phyloP scores from a whole-genome alignment of 2,797 vertebrate species.

The Artibeus jamaicensis region DNA sequence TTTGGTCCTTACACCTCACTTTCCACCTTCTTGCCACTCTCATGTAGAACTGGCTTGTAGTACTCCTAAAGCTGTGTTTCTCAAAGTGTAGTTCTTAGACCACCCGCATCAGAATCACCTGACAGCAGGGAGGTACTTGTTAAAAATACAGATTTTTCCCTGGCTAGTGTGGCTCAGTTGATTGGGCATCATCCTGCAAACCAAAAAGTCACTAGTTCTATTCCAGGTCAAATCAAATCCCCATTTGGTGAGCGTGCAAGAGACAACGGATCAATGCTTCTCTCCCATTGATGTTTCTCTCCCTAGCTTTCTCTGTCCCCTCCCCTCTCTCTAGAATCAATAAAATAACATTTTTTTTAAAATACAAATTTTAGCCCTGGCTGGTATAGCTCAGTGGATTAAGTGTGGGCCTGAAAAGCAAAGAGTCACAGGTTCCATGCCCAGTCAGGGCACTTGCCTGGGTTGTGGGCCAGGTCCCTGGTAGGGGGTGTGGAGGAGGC shows the following conservation, averaged over 20 bases:
- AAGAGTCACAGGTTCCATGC: too few species aligned
- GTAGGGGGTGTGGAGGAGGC: too few species aligned
- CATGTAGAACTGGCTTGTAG: not conserved
- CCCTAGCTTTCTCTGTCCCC: not conserved
- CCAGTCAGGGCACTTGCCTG: too few species aligned
- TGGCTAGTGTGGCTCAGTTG: not conserved
- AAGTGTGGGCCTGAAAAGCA: too few species aligned
- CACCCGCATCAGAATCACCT: not conserved
- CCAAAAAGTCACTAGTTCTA: not conserved
- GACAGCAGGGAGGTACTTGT: not conserved
- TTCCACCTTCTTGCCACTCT: not conserved
- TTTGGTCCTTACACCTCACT: not conserved
- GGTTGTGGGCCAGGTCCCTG: too few species aligned
- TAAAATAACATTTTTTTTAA: not conserved
- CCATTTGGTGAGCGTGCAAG: too few species aligned
- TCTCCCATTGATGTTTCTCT: not conserved
- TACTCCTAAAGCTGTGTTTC: not conserved
- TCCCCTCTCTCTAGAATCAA: not conserved
- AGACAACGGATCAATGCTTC: too few species aligned
- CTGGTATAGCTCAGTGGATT: too few species aligned
- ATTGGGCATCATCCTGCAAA: not conserved
- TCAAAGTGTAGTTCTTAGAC: slow-evolving; percentile 13
- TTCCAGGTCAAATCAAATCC: too few species aligned
- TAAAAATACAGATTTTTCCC: slow-evolving; percentile 43
- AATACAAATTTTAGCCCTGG: slow-evolving; percentile 1